These are phyloP conservation scores for Boloria selene DNA, from an alignment of 2,888 invertebrate species.

Conservation along the genomic window DNA sequence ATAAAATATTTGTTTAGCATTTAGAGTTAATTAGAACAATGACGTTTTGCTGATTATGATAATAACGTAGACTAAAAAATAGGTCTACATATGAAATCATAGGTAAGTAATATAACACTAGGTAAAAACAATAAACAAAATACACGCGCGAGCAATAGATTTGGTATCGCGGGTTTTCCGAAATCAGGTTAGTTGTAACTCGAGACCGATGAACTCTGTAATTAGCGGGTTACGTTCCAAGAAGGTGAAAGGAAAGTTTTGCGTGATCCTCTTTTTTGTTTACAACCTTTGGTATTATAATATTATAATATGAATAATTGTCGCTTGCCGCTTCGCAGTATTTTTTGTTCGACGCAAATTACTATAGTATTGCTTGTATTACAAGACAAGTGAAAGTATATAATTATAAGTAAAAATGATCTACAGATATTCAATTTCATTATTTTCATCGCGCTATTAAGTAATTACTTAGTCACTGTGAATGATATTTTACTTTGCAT, in stretches of 20 bases:
- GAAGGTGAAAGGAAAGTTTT: constrained; percentile 66
- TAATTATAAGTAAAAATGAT: constrained; percentile 51
- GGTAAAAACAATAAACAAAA: constrained; percentile 22
- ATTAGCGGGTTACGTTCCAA: constrained; percentile 63
- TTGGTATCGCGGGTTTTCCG: constrained; percentile 39
- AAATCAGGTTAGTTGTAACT: constrained; percentile 52
- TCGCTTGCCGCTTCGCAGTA: constrained; percentile 51
- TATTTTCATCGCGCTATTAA: constrained; percentile 29
- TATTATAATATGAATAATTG: constrained; percentile 69
- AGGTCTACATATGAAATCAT: not conserved
- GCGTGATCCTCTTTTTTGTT: constrained; percentile 62
- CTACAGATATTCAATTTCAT: constrained; percentile 27
- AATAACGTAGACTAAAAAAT: too few species aligned
- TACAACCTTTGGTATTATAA: constrained; percentile 62
- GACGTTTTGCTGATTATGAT: too few species aligned
- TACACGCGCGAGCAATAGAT: constrained; percentile 33
- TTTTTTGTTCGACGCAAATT: constrained; percentile 63
- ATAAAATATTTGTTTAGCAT: too few species aligned
- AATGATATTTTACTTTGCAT: not conserved
- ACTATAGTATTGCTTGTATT: constrained; percentile 55
- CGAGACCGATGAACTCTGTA: constrained; percentile 61
- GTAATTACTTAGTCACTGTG: not conserved
- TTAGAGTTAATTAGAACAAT: too few species aligned
- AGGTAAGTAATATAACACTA: constrained; percentile 2
- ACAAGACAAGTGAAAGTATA: constrained; percentile 67